Conservation (phyloP, 2,888 invertebrate genomes). For the Diabrotica balteata region DNA sequence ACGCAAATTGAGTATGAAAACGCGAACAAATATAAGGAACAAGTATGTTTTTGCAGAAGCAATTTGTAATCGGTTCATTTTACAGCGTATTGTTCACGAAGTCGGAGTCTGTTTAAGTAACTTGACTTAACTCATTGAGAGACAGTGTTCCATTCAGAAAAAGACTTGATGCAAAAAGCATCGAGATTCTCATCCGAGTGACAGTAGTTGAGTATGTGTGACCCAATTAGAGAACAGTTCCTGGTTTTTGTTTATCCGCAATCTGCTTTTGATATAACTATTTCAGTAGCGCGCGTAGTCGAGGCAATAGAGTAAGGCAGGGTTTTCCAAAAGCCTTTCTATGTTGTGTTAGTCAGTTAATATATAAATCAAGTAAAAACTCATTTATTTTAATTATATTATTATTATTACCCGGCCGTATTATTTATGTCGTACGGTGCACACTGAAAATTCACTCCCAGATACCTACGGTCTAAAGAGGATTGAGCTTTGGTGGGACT, state of each 20-base stretch:
- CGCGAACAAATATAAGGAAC: neutral
- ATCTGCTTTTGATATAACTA: slow-evolving; percentile 26
- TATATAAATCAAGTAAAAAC: no score
- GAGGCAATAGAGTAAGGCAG: neutral
- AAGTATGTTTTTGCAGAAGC: neutral
- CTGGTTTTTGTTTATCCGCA: slow-evolving; percentile 29
- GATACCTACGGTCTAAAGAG: no score
- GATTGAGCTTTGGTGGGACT: no score
- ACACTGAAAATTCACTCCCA: no score
- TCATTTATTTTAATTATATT: no score
- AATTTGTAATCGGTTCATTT: neutral
- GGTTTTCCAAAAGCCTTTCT: neutral
- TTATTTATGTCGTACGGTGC: no score
- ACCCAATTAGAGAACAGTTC: slow-evolving; percentile 29
- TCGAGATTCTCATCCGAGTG: slow-evolving; percentile 5
- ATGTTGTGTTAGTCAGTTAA: no score
- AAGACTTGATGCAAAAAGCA: slow-evolving; percentile 32
- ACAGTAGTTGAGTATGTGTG: slow-evolving; percentile 10
- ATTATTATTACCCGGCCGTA: no score
- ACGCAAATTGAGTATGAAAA: neutral
- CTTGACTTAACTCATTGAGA: slow-evolving; percentile 1
- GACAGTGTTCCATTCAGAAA: slow-evolving; percentile 29
- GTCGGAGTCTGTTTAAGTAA: neutral
- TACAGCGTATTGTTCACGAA: neutral
- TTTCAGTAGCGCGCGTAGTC: slow-evolving; percentile 9